Evolutionary conservation across 2,113 vertebrate species (phyloP), one percentile per base, ranked within the genome.

Genomic region (Sinocyclocheilus anophthalmus): DNA sequence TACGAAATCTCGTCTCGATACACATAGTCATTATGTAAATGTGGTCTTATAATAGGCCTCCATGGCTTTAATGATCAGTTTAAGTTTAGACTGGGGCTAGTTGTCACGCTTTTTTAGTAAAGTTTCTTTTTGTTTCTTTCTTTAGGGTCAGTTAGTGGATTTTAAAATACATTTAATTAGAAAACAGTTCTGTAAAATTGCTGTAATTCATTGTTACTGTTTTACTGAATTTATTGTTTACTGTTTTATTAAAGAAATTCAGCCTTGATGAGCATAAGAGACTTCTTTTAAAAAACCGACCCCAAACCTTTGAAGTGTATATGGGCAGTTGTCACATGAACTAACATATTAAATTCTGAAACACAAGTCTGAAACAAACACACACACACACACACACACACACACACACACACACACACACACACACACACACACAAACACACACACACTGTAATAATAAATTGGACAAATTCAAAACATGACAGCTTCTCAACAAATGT

Each of bases 11-110:
- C 11, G 0, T 33, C 18, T 79, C 2, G 0, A 6, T 37, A 80
- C 77, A 61, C 6, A 18, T 77, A 79, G 33, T 14, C 20, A 61
- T 63, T 80, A 80, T 80, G 33, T 42, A 80, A 61, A 80, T 80
- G 6, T 39, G 5, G 53, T 42, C 12, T 42, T 80, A 33, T 42
- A 24, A 63, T 59, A 63, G 77, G 77, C 7, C 12, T 57, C 14
- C 11, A 37, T 20, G 26, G 2, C 3, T 78, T 22, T 0, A 55
- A 2, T 55, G 75, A 77, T 77, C 48, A 53, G 13, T 76, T 30
- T 53, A 11, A 30, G 65, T 14, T 24, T 61, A 61, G 59, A 61
- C 4, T 5, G 61, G 12, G 61, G 61, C 24, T 5, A 65, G 61
- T 5, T 65, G 24, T 26, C 11, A 65, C 24, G 1, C 9, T 24